Evolutionary conservation across 2,113 vertebrate genomes (phyloP).

Genomic region (Cebus imitator): DNA sequence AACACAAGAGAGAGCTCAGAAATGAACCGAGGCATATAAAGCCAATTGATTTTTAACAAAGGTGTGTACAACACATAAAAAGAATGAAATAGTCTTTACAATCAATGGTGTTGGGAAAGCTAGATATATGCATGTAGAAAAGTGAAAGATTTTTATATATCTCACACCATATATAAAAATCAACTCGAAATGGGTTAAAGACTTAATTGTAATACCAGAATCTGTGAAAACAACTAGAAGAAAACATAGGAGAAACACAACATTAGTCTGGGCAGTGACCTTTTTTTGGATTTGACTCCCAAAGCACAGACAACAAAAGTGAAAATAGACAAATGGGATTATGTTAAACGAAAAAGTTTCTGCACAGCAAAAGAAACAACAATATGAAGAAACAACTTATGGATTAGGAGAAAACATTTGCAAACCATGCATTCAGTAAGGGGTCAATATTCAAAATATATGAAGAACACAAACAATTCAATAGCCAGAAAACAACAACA

Average conservation of each 20-base stretch:
- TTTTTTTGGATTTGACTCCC: neutral
- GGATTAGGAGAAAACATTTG: neutral
- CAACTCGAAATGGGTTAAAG: neutral
- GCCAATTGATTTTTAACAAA: neutral
- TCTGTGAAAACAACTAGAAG: neutral
- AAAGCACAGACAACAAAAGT: neutral
- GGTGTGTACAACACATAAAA: neutral
- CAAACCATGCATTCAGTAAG: neutral
- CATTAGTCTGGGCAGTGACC: neutral
- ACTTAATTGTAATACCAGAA: neutral
- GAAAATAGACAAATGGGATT: neutral
- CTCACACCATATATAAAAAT: neutral
- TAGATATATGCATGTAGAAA: neutral
- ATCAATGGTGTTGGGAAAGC: neutral
- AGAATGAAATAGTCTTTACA: neutral
- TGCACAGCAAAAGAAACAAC: neutral
- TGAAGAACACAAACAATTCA: neutral
- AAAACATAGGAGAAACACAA: neutral
- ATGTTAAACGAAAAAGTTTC: neutral
- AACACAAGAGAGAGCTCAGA: neutral
- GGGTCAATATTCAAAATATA: neutral
- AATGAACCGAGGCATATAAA: neutral
- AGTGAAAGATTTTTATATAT: neutral
- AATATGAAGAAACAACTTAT: neutral
- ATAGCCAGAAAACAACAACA: neutral